phyloP scores from a whole-genome alignment of 2,797 vertebrate genomes.

The Alca torda region DNA sequence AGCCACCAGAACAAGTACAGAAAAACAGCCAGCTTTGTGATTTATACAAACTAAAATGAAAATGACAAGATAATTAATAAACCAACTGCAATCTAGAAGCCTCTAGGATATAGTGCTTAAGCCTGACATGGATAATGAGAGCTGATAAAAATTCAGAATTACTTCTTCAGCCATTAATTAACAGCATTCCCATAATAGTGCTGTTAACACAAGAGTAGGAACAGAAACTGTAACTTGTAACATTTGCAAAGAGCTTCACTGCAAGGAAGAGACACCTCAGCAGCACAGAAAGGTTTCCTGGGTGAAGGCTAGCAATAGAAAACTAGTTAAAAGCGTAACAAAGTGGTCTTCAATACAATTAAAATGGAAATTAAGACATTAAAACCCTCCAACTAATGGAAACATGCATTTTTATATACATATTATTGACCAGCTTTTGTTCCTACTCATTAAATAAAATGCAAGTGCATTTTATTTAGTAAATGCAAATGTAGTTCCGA shows the following conservation, averaged over 20 bases:
- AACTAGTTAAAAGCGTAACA: neutral
- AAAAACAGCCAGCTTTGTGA: neutral
- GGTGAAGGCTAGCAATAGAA: neutral
- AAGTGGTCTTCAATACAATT: neutral
- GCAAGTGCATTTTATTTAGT: neutral
- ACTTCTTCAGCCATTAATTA: conserved; percentile 41
- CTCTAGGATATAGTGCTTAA: neutral
- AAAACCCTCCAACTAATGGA: neutral
- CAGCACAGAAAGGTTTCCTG: neutral
- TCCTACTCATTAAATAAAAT: neutral
- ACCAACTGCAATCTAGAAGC: neutral
- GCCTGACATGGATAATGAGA: conserved; percentile 17
- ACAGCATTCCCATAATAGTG: neutral
- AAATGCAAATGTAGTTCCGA: neutral
- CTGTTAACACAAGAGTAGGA: neutral
- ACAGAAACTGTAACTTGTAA: conserved; percentile 12
- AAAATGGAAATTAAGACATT: neutral
- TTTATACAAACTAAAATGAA: neutral
- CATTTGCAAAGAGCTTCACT: neutral
- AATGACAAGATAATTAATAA: conserved; percentile 38
- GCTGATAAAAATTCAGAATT: conserved; percentile 15
- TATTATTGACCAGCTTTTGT: neutral
- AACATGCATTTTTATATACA: accelerated
- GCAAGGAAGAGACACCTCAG: neutral
- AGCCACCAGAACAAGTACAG: neutral